Evolutionary conservation across 2,113 vertebrate species (phyloP).

Genomic region (Prunella fulvescens): DNA sequence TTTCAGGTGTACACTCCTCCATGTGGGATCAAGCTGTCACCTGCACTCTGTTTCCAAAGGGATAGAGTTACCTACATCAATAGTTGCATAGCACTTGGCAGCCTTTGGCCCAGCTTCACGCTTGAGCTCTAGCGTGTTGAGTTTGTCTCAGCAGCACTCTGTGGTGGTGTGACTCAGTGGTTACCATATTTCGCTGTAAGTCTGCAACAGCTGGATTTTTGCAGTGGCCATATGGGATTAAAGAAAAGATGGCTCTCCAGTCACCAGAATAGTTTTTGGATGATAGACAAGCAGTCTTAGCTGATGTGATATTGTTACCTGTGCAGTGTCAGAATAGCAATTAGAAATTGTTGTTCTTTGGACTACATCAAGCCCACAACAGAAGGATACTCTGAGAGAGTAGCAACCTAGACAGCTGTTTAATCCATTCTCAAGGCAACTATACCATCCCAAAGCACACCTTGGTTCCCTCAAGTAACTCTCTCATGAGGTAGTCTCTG

Average conservation of each 20-base stretch:
- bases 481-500: not conserved
- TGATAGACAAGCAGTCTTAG: not conserved
- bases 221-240: too few relatives aligned
- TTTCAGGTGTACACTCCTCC: not conserved
- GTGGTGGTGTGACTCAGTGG: not conserved
- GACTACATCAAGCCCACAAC: not conserved
- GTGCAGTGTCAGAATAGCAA: not conserved
- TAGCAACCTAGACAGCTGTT: not conserved
- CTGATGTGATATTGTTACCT: not conserved
- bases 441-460: not conserved
- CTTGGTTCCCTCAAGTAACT: not conserved
- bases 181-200: not conserved
- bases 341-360: not conserved
- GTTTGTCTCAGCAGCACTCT: not conserved
- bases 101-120: not conserved
- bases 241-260: not conserved
- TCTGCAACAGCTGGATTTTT: not conserved
- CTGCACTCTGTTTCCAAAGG: not conserved
- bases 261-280: not conserved
- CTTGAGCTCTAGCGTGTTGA: too few relatives aligned
- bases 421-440: not conserved
- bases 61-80: not conserved
- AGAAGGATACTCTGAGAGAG: not conserved
- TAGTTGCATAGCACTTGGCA: not conserved
- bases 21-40: not conserved